Percentiles rank a stretch among this genome's conserved stretches.
These are phyloP conservation scores for Drosophila kurseongensis DNA, from an alignment of 1,140 invertebrate genomes.

Conservation along the genomic window DNA sequence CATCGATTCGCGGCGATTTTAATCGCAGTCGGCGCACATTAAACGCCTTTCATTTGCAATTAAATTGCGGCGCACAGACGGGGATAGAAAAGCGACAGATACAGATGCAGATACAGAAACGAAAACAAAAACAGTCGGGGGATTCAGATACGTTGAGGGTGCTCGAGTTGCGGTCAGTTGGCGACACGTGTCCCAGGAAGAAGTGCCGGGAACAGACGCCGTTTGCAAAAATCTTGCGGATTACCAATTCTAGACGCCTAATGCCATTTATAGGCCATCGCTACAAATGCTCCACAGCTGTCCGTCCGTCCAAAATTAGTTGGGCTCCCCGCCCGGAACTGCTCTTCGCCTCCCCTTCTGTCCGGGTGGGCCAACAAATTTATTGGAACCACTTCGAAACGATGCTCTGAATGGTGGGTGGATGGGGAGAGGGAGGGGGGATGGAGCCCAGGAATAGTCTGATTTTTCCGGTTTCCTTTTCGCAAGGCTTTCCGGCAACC, in stretches of 20 bases:
- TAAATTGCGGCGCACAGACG: constrained; percentile 54
- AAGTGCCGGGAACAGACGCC: constrained; percentile 38
- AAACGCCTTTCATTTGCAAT: constrained; percentile 82
- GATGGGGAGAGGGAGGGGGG: not conserved
- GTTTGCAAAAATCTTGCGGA: constrained; percentile 78
- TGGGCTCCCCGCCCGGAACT: constrained; percentile 41
- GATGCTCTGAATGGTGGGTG: constrained; percentile 2
- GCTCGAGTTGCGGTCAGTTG: constrained; percentile 69
- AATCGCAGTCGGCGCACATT: constrained; percentile 69
- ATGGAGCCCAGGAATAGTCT: constrained; percentile 22
- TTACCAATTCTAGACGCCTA: constrained; percentile 83
- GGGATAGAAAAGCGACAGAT: constrained; percentile 17
- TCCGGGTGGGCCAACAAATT: constrained; percentile 56
- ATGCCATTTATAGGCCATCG: constrained; percentile 81
- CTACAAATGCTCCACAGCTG: constrained; percentile 78
- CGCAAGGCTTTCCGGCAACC: constrained; percentile 22
- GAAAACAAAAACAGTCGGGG: not conserved
- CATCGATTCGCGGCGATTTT: constrained; percentile 79
- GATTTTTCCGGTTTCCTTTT: constrained; percentile 56
- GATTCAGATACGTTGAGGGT: constrained; percentile 16
- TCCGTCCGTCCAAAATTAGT: constrained; percentile 62
- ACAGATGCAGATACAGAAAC: constrained; percentile 14
- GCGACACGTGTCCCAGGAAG: constrained; percentile 59
- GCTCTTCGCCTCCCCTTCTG: not conserved
- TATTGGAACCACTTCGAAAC: constrained; percentile 63